Evolutionary conservation across 2,797 vertebrate genomes (phyloP), one percentile per base, ranked within the genome.

Genomic region (Cyprinella venusta): DNA sequence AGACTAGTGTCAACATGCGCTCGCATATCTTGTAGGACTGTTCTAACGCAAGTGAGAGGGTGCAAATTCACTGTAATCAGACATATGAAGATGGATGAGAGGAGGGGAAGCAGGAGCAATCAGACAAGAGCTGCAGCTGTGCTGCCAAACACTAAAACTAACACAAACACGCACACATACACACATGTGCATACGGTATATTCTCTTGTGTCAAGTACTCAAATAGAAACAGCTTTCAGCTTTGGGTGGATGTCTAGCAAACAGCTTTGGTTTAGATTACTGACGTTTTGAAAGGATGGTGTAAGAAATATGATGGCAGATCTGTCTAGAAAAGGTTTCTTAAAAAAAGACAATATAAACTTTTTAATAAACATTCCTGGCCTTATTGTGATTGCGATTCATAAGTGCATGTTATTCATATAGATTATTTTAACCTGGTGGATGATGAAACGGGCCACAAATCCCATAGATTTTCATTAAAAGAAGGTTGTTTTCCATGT

Each of bases 41-140:
- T 76, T 70, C 50, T 70, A 83, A 68, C 54, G 54, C 36, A 77
- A 93, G 92, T 93, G 91, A 93, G 91, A 93, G 91, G 89, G 89
- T 87, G 88, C 91, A 93, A 94, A 94, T 93, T 93, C 92, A 91
- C 91, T 90, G 91, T 94, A 93, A 94, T 93, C 81, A 91, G 92
- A 91, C 90, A 89, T 91, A 94, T 94, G 92, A 94, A 93, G 92
- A 94, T 92, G 92, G 92, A 94, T 94, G 92, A 93, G 89, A 88
- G 89, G 56, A 63, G 56, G 79, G 64, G 87, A 78, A 6, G 40
- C 87, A 89, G 86, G 89, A 83, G 82, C 74, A 69, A 83, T 77
- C 81, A 83, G 59, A 76, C 74, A 76, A 50, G 81, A 77, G 74
- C 52, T 68, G 64, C 81, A 83, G 81, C 81, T 83, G 81, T 48